Percentiles rank a stretch among this genome's conserved stretches.
phyloP scores from a whole-genome alignment of 1,140 invertebrate species.

The Apis cerana region DNA sequence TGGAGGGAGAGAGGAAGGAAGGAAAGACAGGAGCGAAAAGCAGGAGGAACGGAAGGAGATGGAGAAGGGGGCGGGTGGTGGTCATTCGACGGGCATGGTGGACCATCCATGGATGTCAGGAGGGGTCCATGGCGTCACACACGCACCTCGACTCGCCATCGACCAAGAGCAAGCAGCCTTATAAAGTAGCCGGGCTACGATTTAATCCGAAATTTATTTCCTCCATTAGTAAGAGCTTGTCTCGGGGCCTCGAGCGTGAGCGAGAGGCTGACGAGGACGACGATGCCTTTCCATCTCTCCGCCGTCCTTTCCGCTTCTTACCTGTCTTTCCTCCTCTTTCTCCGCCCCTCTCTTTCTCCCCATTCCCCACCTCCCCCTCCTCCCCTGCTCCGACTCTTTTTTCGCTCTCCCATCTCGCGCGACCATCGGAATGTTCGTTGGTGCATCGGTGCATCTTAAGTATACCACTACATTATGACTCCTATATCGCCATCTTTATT shows the following conservation, averaged over 20 bases:
- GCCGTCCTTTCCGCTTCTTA: conserved; percentile 39
- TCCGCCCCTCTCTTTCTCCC: background rate
- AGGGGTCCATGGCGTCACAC: conserved; percentile 68
- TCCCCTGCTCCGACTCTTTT: background rate
- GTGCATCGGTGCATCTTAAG: conserved; percentile 68
- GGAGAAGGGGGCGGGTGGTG: conserved; percentile 50
- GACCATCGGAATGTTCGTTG: conserved; percentile 75
- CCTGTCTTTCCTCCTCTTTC: conserved; percentile 48
- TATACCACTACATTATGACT: conserved; percentile 79
- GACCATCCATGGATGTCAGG: conserved; percentile 67
- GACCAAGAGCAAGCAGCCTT: conserved; percentile 70
- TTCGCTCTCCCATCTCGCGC: conserved; percentile 53
- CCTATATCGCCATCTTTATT: conserved; percentile 81
- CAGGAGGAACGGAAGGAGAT: conserved; percentile 18
- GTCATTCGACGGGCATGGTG: conserved; percentile 60
- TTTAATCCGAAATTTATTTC: conserved; percentile 82
- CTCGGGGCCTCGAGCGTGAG: conserved; percentile 76
- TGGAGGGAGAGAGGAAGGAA: background rate
- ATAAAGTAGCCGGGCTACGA: conserved; percentile 81
- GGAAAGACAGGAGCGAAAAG: background rate
- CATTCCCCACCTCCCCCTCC: background rate
- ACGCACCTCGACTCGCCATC: conserved; percentile 61
- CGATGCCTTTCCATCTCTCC: conserved; percentile 58
- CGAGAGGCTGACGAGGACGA: conserved; percentile 78
- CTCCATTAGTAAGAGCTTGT: conserved; percentile 82